A percentile compares a stretch with the other conserved stretches of the same genome.
Conservation (phyloP, 2,888 invertebrate species). For the Chloroclystis v-ata region DNA sequence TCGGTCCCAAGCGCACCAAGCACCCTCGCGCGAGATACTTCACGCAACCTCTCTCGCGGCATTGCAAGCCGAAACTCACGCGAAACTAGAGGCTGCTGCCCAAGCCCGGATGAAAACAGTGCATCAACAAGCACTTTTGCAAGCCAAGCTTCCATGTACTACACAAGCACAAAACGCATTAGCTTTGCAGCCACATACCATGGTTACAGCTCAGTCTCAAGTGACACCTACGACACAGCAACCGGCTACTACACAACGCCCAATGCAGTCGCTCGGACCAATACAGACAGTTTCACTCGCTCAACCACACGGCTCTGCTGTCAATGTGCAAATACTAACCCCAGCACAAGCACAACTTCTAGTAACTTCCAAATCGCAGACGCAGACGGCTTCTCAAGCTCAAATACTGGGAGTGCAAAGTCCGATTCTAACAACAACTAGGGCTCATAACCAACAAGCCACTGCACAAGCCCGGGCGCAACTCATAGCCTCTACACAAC, state of each 20-base stretch:
- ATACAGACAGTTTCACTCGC: conserved; percentile 4
- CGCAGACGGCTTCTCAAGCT: background rate
- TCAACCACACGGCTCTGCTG: conserved; percentile 2
- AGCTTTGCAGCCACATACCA: background rate
- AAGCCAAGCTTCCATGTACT: background rate
- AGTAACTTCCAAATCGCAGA: conserved; percentile 5
- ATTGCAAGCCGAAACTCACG: conserved; percentile 13
- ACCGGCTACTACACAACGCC: conserved; percentile 3
- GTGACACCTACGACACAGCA: background rate
- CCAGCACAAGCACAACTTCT: conserved; percentile 8
- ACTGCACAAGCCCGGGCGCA: too few relatives aligned
- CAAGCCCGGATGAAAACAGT: background rate
- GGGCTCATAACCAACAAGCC: too few relatives aligned
- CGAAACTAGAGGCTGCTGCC: conserved; percentile 7
- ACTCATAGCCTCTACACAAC: too few relatives aligned
- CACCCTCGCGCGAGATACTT: background rate
- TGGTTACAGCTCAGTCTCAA: background rate
- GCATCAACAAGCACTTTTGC: background rate
- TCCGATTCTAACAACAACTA: too few relatives aligned
- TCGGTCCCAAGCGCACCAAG: background rate
- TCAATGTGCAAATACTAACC: conserved; percentile 6
- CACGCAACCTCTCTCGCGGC: conserved; percentile 12
- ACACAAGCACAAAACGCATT: background rate
- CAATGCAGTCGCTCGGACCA: background rate
- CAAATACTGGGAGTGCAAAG: background rate